phyloP scores from a whole-genome alignment of 2,888 invertebrate species.

The Drosophila buzzatii region DNA sequence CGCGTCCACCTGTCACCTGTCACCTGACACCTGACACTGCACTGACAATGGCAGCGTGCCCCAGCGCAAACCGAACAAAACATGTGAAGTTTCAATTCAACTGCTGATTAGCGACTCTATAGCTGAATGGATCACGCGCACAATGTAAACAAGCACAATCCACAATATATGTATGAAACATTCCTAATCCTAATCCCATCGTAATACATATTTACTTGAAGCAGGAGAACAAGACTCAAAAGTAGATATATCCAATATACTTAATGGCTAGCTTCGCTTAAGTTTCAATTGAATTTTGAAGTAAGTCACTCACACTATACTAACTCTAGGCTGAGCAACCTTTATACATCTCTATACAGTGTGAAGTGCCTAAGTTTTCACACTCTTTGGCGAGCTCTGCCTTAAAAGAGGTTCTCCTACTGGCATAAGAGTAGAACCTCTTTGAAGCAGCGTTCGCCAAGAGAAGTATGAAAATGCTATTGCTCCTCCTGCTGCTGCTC shows the following conservation, averaged over 20 bases:
- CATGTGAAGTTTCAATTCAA: conserved; percentile 9
- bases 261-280: not conserved
- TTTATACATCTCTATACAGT: too few species aligned
- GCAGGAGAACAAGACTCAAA: not conserved
- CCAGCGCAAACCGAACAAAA: not conserved
- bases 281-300: not conserved
- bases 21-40: not conserved
- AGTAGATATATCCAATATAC: not conserved
- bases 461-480: not conserved
- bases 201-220: too few species aligned
- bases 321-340: too few species aligned
- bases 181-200: not conserved
- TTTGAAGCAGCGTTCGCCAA: not conserved
- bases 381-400: too few species aligned
- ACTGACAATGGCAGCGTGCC: not conserved
- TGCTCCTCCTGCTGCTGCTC: not conserved
- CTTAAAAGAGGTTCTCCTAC: too few species aligned
- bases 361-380: too few species aligned
- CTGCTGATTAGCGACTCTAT: not conserved
- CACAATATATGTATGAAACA: not conserved
- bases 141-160: not conserved
- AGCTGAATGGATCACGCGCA: not conserved
- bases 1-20: conserved; percentile 13
- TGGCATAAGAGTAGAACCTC: too few species aligned
- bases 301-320: too few species aligned